These are phyloP conservation scores for Eleginops maclovinus DNA, from an alignment of 2,113 vertebrate genomes.

Conservation along the genomic window DNA sequence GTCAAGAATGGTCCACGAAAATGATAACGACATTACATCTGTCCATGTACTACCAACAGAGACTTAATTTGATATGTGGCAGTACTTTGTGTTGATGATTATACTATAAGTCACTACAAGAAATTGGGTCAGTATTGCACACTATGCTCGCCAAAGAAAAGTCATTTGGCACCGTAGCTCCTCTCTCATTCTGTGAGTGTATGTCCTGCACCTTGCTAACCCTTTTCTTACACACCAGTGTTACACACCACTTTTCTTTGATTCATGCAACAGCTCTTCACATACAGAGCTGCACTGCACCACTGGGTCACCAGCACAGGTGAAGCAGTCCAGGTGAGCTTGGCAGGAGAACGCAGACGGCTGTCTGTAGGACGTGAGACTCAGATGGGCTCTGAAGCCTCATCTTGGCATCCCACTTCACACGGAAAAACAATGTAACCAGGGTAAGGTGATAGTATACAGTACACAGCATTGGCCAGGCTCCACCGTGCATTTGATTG, in stretches of 20 bases:
- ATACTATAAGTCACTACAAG: constrained; percentile 12
- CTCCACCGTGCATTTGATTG: constrained; percentile 63
- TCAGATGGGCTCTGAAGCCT: constrained; percentile 73
- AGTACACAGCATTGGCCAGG: constrained; percentile 62
- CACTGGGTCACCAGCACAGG: constrained; percentile 79
- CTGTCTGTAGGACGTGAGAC: constrained; percentile 66
- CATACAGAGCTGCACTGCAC: constrained; percentile 49
- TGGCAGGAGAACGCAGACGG: constrained; percentile 77
- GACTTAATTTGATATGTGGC: not conserved
- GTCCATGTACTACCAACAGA: constrained; percentile 1
- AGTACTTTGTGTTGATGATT: not conserved
- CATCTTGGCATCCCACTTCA: constrained; percentile 78
- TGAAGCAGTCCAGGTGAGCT: constrained; percentile 82
- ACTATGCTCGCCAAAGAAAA: constrained; percentile 48
- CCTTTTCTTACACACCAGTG: constrained; percentile 41
- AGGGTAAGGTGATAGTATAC: constrained; percentile 64
- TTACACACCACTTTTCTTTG: constrained; percentile 69
- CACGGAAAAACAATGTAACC: constrained; percentile 68
- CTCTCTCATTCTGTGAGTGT: constrained; percentile 35
- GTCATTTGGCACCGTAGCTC: constrained; percentile 47
- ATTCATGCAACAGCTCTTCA: constrained; percentile 66
- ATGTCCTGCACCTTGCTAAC: constrained; percentile 50
- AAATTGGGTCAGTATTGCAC: not conserved
- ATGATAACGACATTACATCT: not conserved
- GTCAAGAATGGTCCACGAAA: not conserved